Base-by-base conservation (phyloP, 2,888 invertebrate species). In the Megalurothrips usitatus region DNA sequence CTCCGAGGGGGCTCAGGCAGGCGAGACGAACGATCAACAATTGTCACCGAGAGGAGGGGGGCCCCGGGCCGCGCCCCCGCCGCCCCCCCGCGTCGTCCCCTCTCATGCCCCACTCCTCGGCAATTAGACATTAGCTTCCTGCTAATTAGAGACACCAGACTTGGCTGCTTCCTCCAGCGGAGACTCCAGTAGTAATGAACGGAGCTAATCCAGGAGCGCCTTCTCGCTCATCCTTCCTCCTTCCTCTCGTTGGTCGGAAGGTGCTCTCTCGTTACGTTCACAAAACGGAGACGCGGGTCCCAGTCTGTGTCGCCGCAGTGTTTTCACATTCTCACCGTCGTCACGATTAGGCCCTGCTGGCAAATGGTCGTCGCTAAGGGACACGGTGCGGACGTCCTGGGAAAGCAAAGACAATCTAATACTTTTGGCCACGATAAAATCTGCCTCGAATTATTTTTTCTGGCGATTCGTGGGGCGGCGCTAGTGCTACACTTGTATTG, bases 101-200 rank as follows among this genome's bases (percentile, higher is more conserved):
- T 26, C 68, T 58, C 68, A 26, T 10, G 68, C 68, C 68, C 68
- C 11, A 10, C 26, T 26, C 68, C 68, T 58, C 68, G 26, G 68
- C 68, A 75, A 75, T 75, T 75, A 75, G 68, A 75, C 68, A 75
- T 75, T 75, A 75, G 68, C 68, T 75, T 75, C 68, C 68, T 75
- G 68, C 68, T 75, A 75, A 75, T 75, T 75, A 75, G 68, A 75
- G 68, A 75, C 68, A 75, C 68, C 68, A 75, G 34, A 75, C 68
- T 75, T 43, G 68, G 68, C 68, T 17, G 68, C 68, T 75, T 75
- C 68, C 12, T 26, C 26, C 68, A 75, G 68, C 68, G 34, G 34
- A 43, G 34, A 43, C 23, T 75, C 68, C 68, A 43, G 34, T 43
- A 6, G 68, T 75, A 75, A 75, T 75, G 68, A 75, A 75, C 26